Base-by-base conservation (phyloP, 1,140 invertebrate species). In the Latrodectus geometricus region DNA sequence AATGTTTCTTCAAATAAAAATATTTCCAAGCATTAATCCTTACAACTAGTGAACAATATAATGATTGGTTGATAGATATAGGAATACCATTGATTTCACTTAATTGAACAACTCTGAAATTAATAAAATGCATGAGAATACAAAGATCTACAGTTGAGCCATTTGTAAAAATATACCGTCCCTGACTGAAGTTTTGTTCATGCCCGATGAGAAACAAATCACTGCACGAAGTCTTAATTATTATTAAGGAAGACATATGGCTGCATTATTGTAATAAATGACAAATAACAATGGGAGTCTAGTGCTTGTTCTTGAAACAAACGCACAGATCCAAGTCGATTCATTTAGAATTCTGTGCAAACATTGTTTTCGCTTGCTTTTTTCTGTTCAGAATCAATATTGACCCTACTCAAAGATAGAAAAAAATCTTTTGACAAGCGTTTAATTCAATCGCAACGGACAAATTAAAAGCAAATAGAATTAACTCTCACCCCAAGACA, bases 401-500 rank as follows among this genome's bases (percentile, higher is more conserved):
- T 85, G 83, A 85, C 83, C 61, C 23, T 23, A 15, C 52, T 65
- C 35, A 35, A 35, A 35, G 21, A 15, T 12, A 12, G 48, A 50
- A 70, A 9, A 17, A 75, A 83, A 52, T 11, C 56, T 75, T 23
- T 61, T 85, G 83, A 85, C 83, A 85, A 74, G 20, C 83, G 66
- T 77, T 85, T 72, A 85, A 77, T 66, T 69, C 50, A 85, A 17
- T 85, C 83, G 48, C 74, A 5, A 54, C 74, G 35, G 65, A 72
- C 83, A 85, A 85, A 85, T 85, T 85, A 85, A 69, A 74, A 85
- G 70, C 65, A 85, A 85, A 85, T 78, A 85, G 83, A 85, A 77
- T 85, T 85, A 85, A 73, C 52, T 85, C 15, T 77, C 23, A 70
- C 48, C 74, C 14, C 49, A 4, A 54, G 50, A 81, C 76, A 79